These are phyloP conservation scores for Columba janthina DNA, from an alignment of 2,113 vertebrate genomes.

Conservation along the genomic window DNA sequence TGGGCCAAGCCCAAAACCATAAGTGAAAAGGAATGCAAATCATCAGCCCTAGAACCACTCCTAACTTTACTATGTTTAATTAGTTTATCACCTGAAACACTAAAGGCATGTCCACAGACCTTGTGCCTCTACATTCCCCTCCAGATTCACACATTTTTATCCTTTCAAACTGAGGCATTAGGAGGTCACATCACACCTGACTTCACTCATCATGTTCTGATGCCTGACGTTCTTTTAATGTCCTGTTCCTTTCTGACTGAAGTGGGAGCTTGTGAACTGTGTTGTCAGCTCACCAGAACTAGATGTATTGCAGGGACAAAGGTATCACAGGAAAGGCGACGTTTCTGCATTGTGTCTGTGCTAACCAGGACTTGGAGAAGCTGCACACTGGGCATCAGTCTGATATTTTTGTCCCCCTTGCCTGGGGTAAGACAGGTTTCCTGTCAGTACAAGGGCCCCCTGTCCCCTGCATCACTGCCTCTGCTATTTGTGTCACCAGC, in stretches of 20 bases:
- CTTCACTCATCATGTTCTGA: not conserved
- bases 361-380: not conserved
- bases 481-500: not conserved
- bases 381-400: not conserved
- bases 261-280: not conserved
- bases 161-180: not conserved
- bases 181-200: not conserved
- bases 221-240: not conserved
- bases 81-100: constrained; percentile 36
- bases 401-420: not conserved
- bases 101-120: not conserved
- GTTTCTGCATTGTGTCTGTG: not conserved
- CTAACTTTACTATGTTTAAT: constrained; percentile 51
- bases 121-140: not conserved
- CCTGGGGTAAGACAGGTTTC: not conserved
- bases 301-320: not conserved
- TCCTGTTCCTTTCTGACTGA: not conserved
- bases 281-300: not conserved
- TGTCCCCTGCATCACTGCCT: not conserved
- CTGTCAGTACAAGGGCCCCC: not conserved
- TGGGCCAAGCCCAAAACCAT: constrained; percentile 5
- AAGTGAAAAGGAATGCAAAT: constrained; percentile 50
- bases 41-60: constrained; percentile 34
- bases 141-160: not conserved
- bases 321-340: not conserved